Evolutionary conservation across 2,888 invertebrate species (phyloP), one percentile per base, ranked within the genome.

Genomic region (Sylvicola fuscatus): DNA sequence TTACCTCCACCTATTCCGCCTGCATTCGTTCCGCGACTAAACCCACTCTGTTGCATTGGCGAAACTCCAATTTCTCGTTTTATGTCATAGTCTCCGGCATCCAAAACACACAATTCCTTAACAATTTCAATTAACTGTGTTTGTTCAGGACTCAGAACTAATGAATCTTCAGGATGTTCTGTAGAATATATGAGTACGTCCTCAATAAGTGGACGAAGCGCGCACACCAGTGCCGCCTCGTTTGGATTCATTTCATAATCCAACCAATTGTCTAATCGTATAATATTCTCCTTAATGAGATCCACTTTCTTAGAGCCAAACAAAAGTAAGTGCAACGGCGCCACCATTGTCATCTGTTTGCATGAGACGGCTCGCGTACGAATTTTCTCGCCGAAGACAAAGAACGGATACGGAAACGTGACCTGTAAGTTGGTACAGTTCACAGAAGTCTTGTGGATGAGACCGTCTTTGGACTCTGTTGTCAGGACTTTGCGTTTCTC

Each of bases 311-410:
- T 69, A n/a, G 80, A 76, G 0, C 86, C 95, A 54, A 97, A 95
- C 28, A 98, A 62, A 43, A 98, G 55, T 30, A 98, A 62, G 52
- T 97, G 93, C 41, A 97, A 59, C 0, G 97, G 92, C 1, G 90
- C 75, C 5, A 97, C 83, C 89, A 93, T 93, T 2, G 89, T 83
- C 71, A 86, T 73, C 61, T 93, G 92, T 53, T 97, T 97, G 58
- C 95, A 95, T 11, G 86, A 81, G 34, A 98, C 89, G 1, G 93
- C 92, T 37, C 87, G 67, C 0, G 95, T 93, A 37, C 95, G 74
- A 37, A 97, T 87, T 68, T 98, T 98, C 62, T 98, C 97, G 0
- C 95, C 93, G 56, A 97, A 98, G 38, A 98, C 84, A 54, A 98
- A 93, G 54, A 93, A 80, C 0, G 97, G 97, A 42, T 83, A 92